phyloP scores from a whole-genome alignment of 2,113 vertebrate genomes.

The Lophura nycthemera region DNA sequence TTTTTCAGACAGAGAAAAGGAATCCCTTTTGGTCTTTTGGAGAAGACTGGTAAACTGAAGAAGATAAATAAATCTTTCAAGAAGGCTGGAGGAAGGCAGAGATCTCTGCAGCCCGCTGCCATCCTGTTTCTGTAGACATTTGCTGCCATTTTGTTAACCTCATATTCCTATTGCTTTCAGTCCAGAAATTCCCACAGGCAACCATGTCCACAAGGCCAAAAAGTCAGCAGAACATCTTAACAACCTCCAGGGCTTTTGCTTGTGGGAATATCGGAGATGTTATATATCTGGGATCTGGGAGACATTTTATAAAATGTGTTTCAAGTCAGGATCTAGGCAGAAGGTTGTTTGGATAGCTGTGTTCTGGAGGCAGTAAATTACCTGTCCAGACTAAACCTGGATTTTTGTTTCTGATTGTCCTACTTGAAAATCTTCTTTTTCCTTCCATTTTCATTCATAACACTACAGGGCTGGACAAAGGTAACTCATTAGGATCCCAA shows the following conservation, averaged over 20 bases:
- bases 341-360: not conserved
- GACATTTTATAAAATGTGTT: not conserved
- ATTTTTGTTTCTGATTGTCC: not conserved
- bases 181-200: not conserved
- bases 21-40: not conserved
- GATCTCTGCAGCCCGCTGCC: not conserved
- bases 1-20: not conserved
- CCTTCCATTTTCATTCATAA: not conserved
- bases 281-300: not conserved
- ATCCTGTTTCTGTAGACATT: not conserved
- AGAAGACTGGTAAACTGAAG: not conserved
- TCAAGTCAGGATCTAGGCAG: not conserved
- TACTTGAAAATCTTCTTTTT: not conserved
- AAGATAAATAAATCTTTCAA: not conserved
- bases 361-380: not conserved
- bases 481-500: not conserved
- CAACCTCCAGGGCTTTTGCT: not conserved
- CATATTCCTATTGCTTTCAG: not conserved
- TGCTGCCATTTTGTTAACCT: not conserved
- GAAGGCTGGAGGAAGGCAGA: not conserved
- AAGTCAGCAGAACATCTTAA: not conserved
- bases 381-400: not conserved
- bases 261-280: not conserved
- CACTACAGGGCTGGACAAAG: not conserved
- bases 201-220: not conserved